Evolutionary conservation across 2,888 invertebrate species (phyloP), one percentile per base, ranked within the genome.

Genomic region (Hedya salicella): DNA sequence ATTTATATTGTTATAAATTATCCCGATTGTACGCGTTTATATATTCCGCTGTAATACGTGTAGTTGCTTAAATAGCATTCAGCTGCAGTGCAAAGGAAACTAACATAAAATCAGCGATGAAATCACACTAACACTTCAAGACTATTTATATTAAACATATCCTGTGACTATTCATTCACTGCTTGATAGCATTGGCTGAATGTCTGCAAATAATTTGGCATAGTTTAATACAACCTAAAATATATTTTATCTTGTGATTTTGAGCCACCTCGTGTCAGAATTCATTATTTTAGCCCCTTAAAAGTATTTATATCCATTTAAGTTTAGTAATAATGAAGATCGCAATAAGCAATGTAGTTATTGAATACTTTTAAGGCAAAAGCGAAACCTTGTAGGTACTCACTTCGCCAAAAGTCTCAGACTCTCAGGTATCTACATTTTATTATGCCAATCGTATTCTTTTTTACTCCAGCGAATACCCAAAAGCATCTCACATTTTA

Each of bases 91-190:
- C 14, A 32, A 17, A 39, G 39, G 53, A 53, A 54, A 21, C n/a
- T 54, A 9, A 8, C 19, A 13, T 9, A 21, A 14, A 11, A 25
- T 40, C 21, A 4, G 40, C 6, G 14, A 54, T 40, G 14, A 40
- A 54, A 54, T 54, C 25, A 25, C 54, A 54, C 14, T 25, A 21
- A 21, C 39, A 6, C 19, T 19, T 54, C 9, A 39, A 54, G 9
- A 21, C 54, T 40, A 40, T 21, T 54, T 40, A 54, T 40, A 25
- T 40, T 9, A 16, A 54, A 54, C 40, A 54, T 40, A 14, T 54
- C 21, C 25, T 39, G 14, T 21, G 21, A 25, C 11, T 40, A 11
- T 53, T 8, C 5, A 16, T 14, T n/a, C 39, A 21, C 19, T 39
- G 13, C 39, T 16, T 52, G 6, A 8, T 14, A n/a, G 30, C 2